Base-by-base conservation (phyloP, 2,113 vertebrate genomes). In the Diadophis punctatus region DNA sequence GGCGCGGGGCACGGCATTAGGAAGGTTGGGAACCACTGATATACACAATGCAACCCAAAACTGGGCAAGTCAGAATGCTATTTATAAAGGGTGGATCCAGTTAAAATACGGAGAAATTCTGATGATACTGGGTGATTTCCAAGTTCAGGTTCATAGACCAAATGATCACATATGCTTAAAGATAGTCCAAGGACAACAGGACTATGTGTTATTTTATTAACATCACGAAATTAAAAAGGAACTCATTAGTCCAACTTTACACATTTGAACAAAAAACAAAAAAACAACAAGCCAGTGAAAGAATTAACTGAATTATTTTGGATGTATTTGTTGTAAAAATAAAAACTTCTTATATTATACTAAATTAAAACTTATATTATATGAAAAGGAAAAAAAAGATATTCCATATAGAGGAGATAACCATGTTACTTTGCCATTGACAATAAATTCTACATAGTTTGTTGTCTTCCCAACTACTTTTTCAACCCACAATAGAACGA, bases 61-160 rank as follows among this genome's bases (percentile, higher is more conserved):
- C 43, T 27, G 60, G 22, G 9, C 63, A 60, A 16, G 3, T 51
- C 56, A 85, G 30, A 60, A 90, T 27, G 30, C 7, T 48, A 39
- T 58, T 63, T 90, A 52, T 58, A 86, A 63, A 86, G 11, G 20
- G 86, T 43, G 60, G 46, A 39, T 52, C 58, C 53, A 86, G 20
- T 86, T n/a, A 30, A 90, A 12, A 14, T 49, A 34, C 18, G 1
- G 14, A 89, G 25, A n/a, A 49, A 14, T 80, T 55, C 51, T 80
- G 60, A 89, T 74, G 87, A 30, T 46, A 30, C 14, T 56, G 90
- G 55, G 27, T 34, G 39, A 56, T 86, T 22, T 53, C 9, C 48
- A 93, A 30, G 48, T 68, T 43, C n/a, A 86, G 48, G 56, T 16
- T 93, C 84, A 90, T 18, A 90, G 89, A 93, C n/a, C 55, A 86